A percentile compares a stretch with the other conserved stretches of the same genome.
Conservation (phyloP, 2,797 vertebrate genomes). For the Parauchenoglanis ngamensis region DNA sequence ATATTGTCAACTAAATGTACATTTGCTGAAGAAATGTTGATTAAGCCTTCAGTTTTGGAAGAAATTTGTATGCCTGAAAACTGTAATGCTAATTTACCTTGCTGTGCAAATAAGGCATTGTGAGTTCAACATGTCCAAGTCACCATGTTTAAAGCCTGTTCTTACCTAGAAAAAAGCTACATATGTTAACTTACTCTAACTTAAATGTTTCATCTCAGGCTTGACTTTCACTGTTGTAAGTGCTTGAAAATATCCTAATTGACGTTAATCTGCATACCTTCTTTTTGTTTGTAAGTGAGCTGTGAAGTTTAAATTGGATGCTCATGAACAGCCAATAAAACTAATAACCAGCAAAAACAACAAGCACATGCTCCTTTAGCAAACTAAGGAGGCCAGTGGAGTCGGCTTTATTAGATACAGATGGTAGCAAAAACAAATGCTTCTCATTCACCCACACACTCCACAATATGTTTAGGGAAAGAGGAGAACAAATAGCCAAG, state of each 20-base stretch:
- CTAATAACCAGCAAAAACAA: conserved; percentile 59
- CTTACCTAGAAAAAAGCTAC: not conserved
- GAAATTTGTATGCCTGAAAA: not conserved
- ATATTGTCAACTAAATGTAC: not conserved
- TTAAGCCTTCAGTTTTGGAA: not conserved
- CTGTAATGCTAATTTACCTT: not conserved
- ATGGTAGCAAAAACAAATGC: conserved; percentile 55
- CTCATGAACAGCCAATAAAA: conserved; percentile 56
- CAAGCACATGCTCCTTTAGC: conserved; percentile 37
- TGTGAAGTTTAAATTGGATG: conserved; percentile 51
- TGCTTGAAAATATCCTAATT: conserved; percentile 51
- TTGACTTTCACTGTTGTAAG: conserved; percentile 36
- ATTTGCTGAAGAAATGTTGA: not conserved
- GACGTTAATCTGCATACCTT: conserved; percentile 46
- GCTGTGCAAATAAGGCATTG: conserved; percentile 3
- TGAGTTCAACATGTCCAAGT: not conserved
- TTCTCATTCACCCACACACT: conserved; percentile 47
- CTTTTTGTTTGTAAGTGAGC: conserved; percentile 55
- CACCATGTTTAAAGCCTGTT: not conserved
- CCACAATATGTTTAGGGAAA: conserved; percentile 65
- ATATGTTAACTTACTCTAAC: conserved; percentile 13
- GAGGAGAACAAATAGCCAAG: conserved; percentile 52
- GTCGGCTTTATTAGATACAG: conserved; percentile 54
- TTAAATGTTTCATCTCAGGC: conserved; percentile 20
- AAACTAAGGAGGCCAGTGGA: conserved; percentile 32